Percentiles rank a stretch among this genome's conserved stretches.
Evolutionary conservation across 2,113 vertebrate species (phyloP).

Genomic region (Cheilinus undulatus): DNA sequence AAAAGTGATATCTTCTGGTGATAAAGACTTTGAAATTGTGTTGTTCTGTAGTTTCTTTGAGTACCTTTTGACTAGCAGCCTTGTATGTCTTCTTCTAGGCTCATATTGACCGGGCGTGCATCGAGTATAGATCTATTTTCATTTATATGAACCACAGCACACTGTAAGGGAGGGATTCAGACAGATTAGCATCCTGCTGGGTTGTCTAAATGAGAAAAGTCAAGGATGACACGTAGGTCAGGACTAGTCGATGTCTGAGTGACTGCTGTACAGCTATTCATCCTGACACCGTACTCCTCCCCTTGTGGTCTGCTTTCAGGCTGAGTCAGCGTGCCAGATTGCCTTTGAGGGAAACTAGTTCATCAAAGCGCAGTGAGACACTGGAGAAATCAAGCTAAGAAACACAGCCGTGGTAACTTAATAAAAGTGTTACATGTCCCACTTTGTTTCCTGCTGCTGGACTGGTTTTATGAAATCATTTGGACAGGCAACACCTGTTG

Average conservation of each 20-base stretch:
- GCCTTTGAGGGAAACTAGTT: conserved; percentile 15
- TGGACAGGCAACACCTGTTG: conserved; percentile 39
- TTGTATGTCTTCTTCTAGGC: background rate
- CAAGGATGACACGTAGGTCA: conserved; percentile 46
- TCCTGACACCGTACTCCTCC: conserved; percentile 38
- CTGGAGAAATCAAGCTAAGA: conserved; percentile 12
- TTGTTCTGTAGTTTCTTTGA: background rate
- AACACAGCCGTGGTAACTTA: conserved; percentile 16
- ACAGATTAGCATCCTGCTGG: conserved; percentile 45
- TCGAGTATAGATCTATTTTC: conserved; percentile 37
- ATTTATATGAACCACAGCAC: conserved; percentile 53
- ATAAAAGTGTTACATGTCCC: conserved; percentile 23
- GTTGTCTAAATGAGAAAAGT: conserved; percentile 58
- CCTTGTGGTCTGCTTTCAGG: conserved; percentile 17
- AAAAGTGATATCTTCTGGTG: too few relatives aligned
- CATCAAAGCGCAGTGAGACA: conserved; percentile 6
- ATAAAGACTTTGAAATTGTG: background rate
- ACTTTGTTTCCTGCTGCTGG: conserved; percentile 22
- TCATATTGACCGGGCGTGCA: conserved; percentile 19
- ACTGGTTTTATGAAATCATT: conserved; percentile 38
- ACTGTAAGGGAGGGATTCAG: conserved; percentile 31
- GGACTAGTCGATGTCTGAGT: conserved; percentile 49
- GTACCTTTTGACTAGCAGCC: background rate
- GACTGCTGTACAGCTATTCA: conserved; percentile 47
- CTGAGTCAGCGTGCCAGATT: conserved; percentile 12